These are phyloP conservation scores for Apolygus lucorum DNA, from an alignment of 1,140 invertebrate genomes.

Conservation along the genomic window DNA sequence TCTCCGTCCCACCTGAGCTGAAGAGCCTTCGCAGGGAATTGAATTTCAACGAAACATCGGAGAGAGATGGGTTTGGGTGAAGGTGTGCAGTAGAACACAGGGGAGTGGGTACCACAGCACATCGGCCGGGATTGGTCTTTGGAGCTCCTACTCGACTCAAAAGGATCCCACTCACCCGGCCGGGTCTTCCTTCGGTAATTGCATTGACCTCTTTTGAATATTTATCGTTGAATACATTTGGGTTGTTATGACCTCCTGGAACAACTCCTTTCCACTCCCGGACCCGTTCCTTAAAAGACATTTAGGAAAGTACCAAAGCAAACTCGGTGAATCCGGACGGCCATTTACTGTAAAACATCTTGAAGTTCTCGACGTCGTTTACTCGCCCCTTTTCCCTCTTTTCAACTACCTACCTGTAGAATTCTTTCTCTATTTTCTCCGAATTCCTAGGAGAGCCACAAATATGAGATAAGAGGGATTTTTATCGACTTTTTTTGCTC, in stretches of 20 bases:
- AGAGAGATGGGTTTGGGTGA: background rate
- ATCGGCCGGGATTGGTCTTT: background rate
- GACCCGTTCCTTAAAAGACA: background rate
- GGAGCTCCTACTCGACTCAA: background rate
- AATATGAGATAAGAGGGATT: no score
- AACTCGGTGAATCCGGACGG: background rate
- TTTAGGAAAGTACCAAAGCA: background rate
- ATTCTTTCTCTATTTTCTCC: no score
- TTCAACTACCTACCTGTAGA: background rate
- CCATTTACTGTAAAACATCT: background rate
- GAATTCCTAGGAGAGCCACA: no score
- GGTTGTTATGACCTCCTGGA: background rate
- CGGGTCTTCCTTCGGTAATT: background rate
- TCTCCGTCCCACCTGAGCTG: background rate
- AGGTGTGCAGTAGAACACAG: no score
- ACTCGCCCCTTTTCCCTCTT: background rate
- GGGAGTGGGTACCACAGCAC: background rate
- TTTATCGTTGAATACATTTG: slow-evolving; percentile 13
- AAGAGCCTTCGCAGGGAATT: background rate
- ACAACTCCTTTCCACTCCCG: background rate
- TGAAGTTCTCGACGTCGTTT: background rate
- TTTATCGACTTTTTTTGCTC: no score
- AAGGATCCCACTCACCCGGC: background rate
- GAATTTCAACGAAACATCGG: background rate
- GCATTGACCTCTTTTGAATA: slow-evolving; percentile 16